Evolutionary conservation across 2,888 invertebrate genomes (phyloP).

Genomic region (Silvanus unidentatus): DNA sequence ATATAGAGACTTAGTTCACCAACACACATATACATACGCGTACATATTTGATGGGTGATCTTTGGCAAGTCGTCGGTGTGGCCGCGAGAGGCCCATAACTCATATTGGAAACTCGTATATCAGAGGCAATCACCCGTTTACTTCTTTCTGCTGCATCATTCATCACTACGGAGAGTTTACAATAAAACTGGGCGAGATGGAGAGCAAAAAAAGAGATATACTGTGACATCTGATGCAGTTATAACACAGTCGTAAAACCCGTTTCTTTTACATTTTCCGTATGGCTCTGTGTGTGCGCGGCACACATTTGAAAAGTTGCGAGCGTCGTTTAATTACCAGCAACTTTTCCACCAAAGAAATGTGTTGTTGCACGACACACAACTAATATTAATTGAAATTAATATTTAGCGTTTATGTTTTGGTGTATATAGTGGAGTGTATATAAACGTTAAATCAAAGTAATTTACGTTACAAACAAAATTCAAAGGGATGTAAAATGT

Average conservation of each 20-base stretch:
- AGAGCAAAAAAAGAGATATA: not conserved
- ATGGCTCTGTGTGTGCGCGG: too few relatives aligned
- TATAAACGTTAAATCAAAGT: not conserved
- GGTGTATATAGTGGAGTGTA: too few relatives aligned
- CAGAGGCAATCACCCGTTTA: constrained; percentile 38
- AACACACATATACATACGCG: constrained; percentile 28
- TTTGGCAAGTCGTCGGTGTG: constrained; percentile 45
- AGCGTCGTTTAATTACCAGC: too few relatives aligned
- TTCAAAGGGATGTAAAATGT: constrained; percentile 14
- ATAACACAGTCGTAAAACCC: too few relatives aligned
- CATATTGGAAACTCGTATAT: constrained; percentile 46
- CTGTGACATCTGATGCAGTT: too few relatives aligned
- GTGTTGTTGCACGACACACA: too few relatives aligned
- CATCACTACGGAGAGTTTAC: constrained; percentile 27
- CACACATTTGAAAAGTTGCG: too few relatives aligned
- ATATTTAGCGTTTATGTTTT: too few relatives aligned
- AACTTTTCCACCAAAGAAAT: too few relatives aligned
- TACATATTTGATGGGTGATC: constrained; percentile 45
- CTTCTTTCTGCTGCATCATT: constrained; percentile 33
- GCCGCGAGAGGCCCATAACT: constrained; percentile 46
- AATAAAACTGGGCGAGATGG: constrained; percentile 19
- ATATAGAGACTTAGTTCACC: not conserved
- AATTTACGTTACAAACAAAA: constrained; percentile 11
- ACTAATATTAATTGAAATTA: too few relatives aligned
- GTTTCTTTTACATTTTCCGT: too few relatives aligned